These are phyloP conservation scores for Colletes latitarsis DNA, from an alignment of 1,140 invertebrate species.

Conservation along the genomic window DNA sequence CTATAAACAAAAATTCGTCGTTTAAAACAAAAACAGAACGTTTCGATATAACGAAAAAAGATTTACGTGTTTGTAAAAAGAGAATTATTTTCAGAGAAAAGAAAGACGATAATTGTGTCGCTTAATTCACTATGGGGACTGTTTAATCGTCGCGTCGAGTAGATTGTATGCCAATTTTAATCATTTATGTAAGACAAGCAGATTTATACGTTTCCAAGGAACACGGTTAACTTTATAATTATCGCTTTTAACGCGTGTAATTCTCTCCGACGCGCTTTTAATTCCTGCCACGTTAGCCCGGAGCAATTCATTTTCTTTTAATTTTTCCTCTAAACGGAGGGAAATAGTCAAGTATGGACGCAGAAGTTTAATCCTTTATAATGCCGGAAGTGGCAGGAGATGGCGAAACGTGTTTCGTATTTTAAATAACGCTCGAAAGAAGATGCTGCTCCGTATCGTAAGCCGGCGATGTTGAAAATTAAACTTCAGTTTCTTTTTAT, in stretches of 20 bases:
- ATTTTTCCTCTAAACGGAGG: slow-evolving; percentile 7
- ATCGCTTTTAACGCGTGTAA: slow-evolving; percentile 3
- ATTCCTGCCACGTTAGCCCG: slow-evolving; percentile 11
- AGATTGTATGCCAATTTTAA: too few relatives aligned
- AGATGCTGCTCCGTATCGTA: neutral
- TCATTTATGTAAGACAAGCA: too few relatives aligned
- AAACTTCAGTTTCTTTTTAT: neutral
- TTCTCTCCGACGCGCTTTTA: neutral
- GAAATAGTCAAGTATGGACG: slow-evolving; percentile 10
- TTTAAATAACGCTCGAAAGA: slow-evolving; percentile 5
- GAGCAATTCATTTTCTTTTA: slow-evolving; percentile 8
- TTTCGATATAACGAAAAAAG: too few relatives aligned
- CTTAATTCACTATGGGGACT: too few relatives aligned
- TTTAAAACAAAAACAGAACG: too few relatives aligned
- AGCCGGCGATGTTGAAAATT: neutral
- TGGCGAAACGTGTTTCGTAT: slow-evolving; percentile 21
- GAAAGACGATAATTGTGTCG: too few relatives aligned
- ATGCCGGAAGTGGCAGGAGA: slow-evolving; percentile 9
- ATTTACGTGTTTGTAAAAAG: too few relatives aligned
- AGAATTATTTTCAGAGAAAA: too few relatives aligned
- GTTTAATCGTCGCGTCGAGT: too few relatives aligned
- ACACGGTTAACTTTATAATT: neutral
- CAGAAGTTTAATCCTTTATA: slow-evolving; percentile 26
- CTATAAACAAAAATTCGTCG: too few relatives aligned
- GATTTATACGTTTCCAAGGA: too few relatives aligned